Evolutionary conservation across 2,888 invertebrate genomes (phyloP).

Genomic region (Heliconius cydno): DNA sequence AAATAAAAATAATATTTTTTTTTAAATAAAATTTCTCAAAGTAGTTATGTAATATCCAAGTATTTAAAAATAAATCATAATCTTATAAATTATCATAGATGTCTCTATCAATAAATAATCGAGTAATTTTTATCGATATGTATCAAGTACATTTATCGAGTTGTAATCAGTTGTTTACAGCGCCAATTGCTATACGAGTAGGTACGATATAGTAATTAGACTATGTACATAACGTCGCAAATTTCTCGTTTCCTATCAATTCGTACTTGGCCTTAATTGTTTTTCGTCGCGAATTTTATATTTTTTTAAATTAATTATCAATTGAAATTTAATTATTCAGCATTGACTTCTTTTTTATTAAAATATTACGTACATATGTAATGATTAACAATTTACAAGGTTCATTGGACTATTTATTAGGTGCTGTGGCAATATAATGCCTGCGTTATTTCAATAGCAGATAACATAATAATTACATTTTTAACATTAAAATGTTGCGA

Average conservation of each 20-base stretch:
- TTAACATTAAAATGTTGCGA: background rate
- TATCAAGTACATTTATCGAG: background rate
- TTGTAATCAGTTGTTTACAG: constrained; percentile 13
- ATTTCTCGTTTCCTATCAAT: constrained; percentile 30
- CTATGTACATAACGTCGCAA: background rate
- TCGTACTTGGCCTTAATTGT: constrained; percentile 35
- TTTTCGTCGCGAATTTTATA: constrained; percentile 23
- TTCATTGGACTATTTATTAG: constrained; percentile 7
- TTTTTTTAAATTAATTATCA: background rate
- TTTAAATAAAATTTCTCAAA: no score
- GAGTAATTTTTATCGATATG: background rate
- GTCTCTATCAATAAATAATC: background rate
- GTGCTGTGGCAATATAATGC: background rate
- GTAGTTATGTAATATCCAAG: no score
- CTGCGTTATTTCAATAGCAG: no score
- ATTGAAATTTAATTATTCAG: background rate
- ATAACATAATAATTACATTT: background rate
- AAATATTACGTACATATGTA: background rate
- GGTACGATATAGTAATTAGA: background rate
- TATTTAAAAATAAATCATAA: constrained; percentile 2
- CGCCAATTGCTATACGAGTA: background rate
- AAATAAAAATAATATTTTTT: no score
- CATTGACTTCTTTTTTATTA: background rate
- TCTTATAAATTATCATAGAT: background rate
- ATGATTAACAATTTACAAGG: background rate